Evolutionary conservation across 2,888 invertebrate species (phyloP).

Genomic region (Sceliomorpha sp.): DNA sequence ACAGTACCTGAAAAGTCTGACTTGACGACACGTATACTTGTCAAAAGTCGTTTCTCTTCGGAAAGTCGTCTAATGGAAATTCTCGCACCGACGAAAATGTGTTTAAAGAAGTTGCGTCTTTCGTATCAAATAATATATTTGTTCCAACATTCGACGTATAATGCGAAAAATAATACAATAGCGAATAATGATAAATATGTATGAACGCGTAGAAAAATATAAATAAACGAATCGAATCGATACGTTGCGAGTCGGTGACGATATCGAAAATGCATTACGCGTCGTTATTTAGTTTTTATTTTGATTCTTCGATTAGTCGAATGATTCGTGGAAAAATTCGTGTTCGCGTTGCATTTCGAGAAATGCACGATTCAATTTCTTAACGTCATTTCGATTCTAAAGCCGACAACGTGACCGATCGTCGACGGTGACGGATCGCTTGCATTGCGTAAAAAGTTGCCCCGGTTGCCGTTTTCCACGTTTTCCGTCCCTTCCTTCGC

Average conservation of each 20-base stretch:
- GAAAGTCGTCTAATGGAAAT: no score
- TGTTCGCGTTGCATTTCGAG: background rate
- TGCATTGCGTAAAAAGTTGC: conserved; percentile 58
- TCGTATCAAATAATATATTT: no score
- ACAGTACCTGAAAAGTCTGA: conserved; percentile 32
- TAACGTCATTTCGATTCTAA: conserved; percentile 46
- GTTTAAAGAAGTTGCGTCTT: conserved; percentile 25
- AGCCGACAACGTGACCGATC: conserved; percentile 62
- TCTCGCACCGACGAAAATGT: conserved; percentile 27
- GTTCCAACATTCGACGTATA: no score
- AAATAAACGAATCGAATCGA: no score
- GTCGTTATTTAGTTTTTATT: background rate
- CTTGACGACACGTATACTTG: background rate
- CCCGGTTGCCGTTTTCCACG: conserved; percentile 59
- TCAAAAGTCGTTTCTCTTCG: no score
- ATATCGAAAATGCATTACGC: no score
- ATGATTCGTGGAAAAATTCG: conserved; percentile 17
- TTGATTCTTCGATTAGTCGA: conserved; percentile 3
- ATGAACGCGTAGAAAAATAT: no score
- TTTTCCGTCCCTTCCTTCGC: conserved; percentile 31
- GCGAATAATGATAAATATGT: no score
- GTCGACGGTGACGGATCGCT: conserved; percentile 67
- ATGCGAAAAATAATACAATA: no score
- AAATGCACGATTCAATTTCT: conserved; percentile 36
- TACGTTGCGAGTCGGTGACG: no score